These are phyloP conservation scores for Calyptommatus sinebrachiatus DNA, from an alignment of 2,113 vertebrate species.

Conservation along the genomic window DNA sequence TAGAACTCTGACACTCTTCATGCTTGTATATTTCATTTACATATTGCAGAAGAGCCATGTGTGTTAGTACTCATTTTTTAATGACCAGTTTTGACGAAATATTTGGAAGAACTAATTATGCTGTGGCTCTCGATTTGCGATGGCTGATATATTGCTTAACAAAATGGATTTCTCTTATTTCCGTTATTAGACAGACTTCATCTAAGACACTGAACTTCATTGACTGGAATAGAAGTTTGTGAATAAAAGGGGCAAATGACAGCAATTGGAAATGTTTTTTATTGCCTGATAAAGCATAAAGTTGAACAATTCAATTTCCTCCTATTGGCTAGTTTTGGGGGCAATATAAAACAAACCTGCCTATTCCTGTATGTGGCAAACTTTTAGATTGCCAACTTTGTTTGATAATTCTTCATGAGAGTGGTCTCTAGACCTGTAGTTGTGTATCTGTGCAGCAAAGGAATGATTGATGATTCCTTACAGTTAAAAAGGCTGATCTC, in stretches of 20 bases:
- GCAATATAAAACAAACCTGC: too few relatives aligned
- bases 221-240: constrained; percentile 61
- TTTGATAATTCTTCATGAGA: too few relatives aligned
- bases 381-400: too few relatives aligned
- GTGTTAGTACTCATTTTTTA: background rate
- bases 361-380: too few relatives aligned
- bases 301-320: background rate
- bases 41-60: background rate
- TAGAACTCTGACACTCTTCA: constrained; percentile 20
- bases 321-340: too few relatives aligned
- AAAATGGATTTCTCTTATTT: constrained; percentile 56
- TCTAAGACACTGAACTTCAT: constrained; percentile 33
- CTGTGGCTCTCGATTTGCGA: constrained; percentile 48
- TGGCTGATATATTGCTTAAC: constrained; percentile 34
- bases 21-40: constrained; percentile 14
- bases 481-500: background rate
- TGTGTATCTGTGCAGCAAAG: background rate
- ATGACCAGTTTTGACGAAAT: constrained; percentile 24
- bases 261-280: constrained; percentile 42
- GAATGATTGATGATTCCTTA: constrained; percentile 3
- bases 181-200: constrained; percentile 59
- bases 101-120: constrained; percentile 56
- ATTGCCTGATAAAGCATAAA: constrained; percentile 35
- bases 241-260: constrained; percentile 43
- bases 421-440: too few relatives aligned